phyloP scores from a whole-genome alignment of 2,797 vertebrate genomes.

The Phrynocephalus guinanensis region DNA sequence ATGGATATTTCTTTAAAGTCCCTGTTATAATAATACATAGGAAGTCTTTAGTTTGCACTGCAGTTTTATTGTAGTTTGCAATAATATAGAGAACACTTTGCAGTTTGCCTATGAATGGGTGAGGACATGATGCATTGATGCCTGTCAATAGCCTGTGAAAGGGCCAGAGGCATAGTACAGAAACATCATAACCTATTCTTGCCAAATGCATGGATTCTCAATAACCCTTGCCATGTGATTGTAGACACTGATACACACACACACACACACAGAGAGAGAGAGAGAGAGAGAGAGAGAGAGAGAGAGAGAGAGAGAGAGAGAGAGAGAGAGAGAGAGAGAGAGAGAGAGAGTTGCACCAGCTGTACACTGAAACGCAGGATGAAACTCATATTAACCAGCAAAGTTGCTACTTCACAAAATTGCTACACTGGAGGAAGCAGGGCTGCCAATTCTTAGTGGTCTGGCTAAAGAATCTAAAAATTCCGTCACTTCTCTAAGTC shows the following conservation, averaged over 20 bases:
- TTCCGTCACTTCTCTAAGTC: too few relatives aligned
- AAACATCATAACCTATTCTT: background rate
- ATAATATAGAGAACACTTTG: too few relatives aligned
- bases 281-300: too few relatives aligned
- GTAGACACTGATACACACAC: background rate
- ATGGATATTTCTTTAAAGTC: background rate
- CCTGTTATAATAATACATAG: background rate
- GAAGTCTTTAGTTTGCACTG: too few relatives aligned
- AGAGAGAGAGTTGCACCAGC: background rate
- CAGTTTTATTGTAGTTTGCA: background rate
- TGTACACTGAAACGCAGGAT: background rate
- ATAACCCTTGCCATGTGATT: background rate
- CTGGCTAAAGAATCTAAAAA: too few relatives aligned
- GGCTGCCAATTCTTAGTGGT: too few relatives aligned
- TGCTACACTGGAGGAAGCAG: too few relatives aligned
- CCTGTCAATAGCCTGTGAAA: background rate
- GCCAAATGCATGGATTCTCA: background rate
- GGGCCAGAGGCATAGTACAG: too few relatives aligned
- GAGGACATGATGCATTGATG: background rate
- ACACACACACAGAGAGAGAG: background rate
- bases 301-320: too few relatives aligned
- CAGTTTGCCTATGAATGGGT: too few relatives aligned
- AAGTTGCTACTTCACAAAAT: constrained; percentile 4
- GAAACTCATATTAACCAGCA: constrained; percentile 34
- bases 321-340: too few relatives aligned